A percentile compares a stretch with the other conserved stretches of the same genome.
Conservation (phyloP, 2,888 invertebrate genomes). For the Blastobasis adustella region DNA sequence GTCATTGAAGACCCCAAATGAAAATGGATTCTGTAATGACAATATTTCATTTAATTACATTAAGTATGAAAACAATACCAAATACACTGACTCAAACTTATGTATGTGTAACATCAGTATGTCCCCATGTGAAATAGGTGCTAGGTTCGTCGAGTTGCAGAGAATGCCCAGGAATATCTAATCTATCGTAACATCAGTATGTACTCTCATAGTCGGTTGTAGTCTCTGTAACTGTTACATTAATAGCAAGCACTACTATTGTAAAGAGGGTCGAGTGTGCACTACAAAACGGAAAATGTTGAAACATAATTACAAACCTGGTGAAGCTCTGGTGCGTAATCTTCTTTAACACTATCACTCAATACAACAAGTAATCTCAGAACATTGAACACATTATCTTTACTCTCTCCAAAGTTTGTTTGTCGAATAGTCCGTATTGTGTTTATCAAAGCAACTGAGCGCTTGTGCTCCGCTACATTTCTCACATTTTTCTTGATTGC, state of each 20-base stretch:
- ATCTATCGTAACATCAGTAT: too few species aligned
- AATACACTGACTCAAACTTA: too few species aligned
- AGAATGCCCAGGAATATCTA: too few species aligned
- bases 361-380: constrained; percentile 46
- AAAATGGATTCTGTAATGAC: constrained; percentile 58
- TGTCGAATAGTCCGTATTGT: constrained; percentile 37
- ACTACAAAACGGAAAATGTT: not conserved
- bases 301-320: constrained; percentile 31
- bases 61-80: too few species aligned
- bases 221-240: too few species aligned
- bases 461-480: constrained; percentile 54
- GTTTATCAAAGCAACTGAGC: constrained; percentile 44
- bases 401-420: constrained; percentile 38
- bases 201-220: too few species aligned
- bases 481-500: constrained; percentile 42
- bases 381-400: constrained; percentile 37
- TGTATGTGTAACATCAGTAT: too few species aligned
- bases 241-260: not conserved
- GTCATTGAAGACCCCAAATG: constrained; percentile 57
- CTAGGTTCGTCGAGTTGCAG: too few species aligned
- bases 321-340: constrained; percentile 46
- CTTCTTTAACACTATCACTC: constrained; percentile 41
- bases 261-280: not conserved
- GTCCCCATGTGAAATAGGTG: too few species aligned
- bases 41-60: not conserved